Percentiles rank a stretch among this genome's conserved stretches.
Conservation (phyloP, 2,888 invertebrate genomes). For the Tiliacea citrago region DNA sequence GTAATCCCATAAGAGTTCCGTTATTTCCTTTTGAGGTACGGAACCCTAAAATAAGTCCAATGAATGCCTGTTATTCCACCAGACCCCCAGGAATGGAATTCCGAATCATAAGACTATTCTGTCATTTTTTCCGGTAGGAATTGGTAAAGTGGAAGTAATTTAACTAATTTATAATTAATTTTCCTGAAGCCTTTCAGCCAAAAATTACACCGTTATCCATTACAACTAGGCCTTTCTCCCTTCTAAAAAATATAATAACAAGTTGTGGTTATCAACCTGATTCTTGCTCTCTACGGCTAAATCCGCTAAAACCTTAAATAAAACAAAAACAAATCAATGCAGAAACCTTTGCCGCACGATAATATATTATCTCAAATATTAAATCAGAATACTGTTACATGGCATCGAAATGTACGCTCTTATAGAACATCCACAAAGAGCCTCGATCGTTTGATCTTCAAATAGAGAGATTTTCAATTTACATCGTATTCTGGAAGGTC, state of each 20-base stretch:
- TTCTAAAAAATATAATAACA: not conserved
- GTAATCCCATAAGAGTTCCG: too few relatives aligned
- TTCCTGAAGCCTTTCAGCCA: not conserved
- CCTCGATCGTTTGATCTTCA: conserved; percentile 83
- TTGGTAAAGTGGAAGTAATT: not conserved
- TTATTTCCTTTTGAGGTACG: too few relatives aligned
- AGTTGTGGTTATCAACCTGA: not conserved
- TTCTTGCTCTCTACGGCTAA: not conserved
- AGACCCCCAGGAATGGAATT: not conserved
- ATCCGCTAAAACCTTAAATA: not conserved
- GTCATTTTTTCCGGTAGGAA: not conserved
- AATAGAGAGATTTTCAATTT: conserved; percentile 88
- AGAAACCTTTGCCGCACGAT: conserved; percentile 39
- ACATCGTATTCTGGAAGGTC: conserved; percentile 77
- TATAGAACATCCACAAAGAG: conserved; percentile 81
- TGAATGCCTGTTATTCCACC: not conserved
- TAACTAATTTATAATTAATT: not conserved
- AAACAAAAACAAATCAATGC: conserved; percentile 19
- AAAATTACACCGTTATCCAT: too few relatives aligned
- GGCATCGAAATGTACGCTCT: conserved; percentile 67
- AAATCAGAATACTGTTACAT: conserved; percentile 66
- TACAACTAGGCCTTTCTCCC: not conserved
- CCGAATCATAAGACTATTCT: not conserved
- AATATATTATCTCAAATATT: conserved; percentile 57
- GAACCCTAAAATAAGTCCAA: not conserved